These are phyloP conservation scores for Ennomos fuscantarius DNA, from an alignment of 2,888 invertebrate genomes.

Conservation along the genomic window DNA sequence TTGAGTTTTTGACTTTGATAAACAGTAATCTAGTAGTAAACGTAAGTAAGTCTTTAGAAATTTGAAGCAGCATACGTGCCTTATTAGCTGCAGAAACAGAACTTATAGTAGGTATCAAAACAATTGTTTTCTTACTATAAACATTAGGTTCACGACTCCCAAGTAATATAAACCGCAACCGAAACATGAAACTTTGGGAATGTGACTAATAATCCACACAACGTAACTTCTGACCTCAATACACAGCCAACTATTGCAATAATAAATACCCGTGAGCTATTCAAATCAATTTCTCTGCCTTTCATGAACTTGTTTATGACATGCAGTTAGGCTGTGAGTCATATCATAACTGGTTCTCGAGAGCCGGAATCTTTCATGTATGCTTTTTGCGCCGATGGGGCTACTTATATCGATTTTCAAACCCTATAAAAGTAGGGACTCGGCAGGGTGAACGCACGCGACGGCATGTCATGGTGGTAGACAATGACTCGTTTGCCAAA, in stretches of 20 bases:
- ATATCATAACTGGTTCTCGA: constrained; percentile 20
- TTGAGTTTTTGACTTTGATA: no score
- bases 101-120: neutral
- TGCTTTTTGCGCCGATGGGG: constrained; percentile 39
- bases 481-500: constrained; percentile 68
- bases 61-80: neutral
- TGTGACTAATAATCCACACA: constrained; percentile 35
- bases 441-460: constrained; percentile 74
- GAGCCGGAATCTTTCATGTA: constrained; percentile 11
- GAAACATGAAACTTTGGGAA: constrained; percentile 53
- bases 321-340: constrained; percentile 30
- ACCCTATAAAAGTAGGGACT: constrained; percentile 71
- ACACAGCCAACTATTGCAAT: constrained; percentile 20
- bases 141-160: constrained; percentile 4
- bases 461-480: constrained; percentile 50
- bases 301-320: constrained; percentile 22
- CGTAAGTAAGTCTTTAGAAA: no score
- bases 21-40: no score
- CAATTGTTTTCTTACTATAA: constrained; percentile 4
- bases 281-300: constrained; percentile 22
- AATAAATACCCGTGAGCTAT: constrained; percentile 23
- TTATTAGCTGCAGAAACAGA: neutral
- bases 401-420: constrained; percentile 73
- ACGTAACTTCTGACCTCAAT: constrained; percentile 28
- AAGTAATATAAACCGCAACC: constrained; percentile 44